phyloP scores from a whole-genome alignment of 2,888 invertebrate species.

The Agelastica alni region DNA sequence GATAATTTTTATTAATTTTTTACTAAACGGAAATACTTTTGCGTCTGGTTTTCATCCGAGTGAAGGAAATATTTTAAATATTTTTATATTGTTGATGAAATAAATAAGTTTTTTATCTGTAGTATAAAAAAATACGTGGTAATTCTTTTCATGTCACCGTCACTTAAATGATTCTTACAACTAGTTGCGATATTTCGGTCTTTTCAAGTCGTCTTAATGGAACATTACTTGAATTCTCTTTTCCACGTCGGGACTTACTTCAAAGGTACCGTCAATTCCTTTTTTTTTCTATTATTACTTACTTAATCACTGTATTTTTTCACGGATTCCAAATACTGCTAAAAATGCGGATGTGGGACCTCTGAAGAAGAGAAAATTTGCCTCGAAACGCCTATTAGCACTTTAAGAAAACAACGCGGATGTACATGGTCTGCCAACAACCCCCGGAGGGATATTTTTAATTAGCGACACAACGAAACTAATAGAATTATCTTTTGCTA shows the following conservation, averaged over 20 bases:
- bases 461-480: constrained; percentile 23
- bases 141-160: too few species aligned
- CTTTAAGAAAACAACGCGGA: constrained; percentile 17
- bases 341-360: constrained; percentile 1
- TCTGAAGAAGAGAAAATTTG: background rate
- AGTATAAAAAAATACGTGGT: too few species aligned
- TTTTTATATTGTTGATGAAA: too few species aligned
- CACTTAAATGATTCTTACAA: too few species aligned
- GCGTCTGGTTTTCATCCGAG: too few species aligned
- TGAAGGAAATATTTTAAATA: too few species aligned
- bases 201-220: too few species aligned
- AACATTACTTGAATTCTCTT: background rate
- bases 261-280: background rate
- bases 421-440: constrained; percentile 20
- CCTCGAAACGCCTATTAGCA: constrained; percentile 5
- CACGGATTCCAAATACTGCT: background rate
- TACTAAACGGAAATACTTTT: too few species aligned
- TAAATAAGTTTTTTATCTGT: too few species aligned
- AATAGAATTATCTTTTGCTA: constrained; percentile 19
- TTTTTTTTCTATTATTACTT: constrained; percentile 1
- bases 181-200: too few species aligned
- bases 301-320: background rate
- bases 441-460: constrained; percentile 25
- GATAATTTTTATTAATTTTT: too few species aligned
- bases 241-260: background rate